Conservation (phyloP, 2,888 invertebrate genomes). For the Erebia aethiops region DNA sequence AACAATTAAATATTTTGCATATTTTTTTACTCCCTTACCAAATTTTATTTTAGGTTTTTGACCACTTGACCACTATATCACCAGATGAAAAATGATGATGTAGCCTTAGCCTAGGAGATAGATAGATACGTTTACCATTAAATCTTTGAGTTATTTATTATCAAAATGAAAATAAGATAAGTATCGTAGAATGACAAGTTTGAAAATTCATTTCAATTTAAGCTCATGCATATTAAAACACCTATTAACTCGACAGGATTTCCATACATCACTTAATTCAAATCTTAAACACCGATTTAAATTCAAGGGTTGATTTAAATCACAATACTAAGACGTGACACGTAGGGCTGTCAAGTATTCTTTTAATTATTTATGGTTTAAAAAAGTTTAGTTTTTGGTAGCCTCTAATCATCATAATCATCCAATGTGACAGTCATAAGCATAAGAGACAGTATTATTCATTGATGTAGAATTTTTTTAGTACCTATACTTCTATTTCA, state of each 20-base stretch:
- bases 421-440: too few relatives aligned
- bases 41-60: too few relatives aligned
- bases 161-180: background rate
- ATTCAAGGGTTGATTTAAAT: constrained; percentile 65
- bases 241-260: constrained; percentile 37
- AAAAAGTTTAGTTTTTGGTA: too few relatives aligned
- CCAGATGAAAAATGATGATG: too few relatives aligned
- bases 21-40: too few relatives aligned
- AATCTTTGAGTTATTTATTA: background rate
- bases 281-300: constrained; percentile 45
- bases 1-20: too few relatives aligned
- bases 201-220: constrained; percentile 19
- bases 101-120: background rate
- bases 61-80: too few relatives aligned
- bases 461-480: too few relatives aligned
- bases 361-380: too few relatives aligned
- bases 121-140: background rate
- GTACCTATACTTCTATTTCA: too few relatives aligned
- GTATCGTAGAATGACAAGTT: background rate
- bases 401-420: too few relatives aligned
- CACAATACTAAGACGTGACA: constrained; percentile 56
- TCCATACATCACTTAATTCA: constrained; percentile 35
- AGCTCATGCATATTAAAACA: constrained; percentile 24
- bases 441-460: too few relatives aligned
- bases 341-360: constrained; percentile 34